Base-by-base conservation (phyloP, 2,888 invertebrate genomes). In the Drosophila pseudotalamancana region DNA sequence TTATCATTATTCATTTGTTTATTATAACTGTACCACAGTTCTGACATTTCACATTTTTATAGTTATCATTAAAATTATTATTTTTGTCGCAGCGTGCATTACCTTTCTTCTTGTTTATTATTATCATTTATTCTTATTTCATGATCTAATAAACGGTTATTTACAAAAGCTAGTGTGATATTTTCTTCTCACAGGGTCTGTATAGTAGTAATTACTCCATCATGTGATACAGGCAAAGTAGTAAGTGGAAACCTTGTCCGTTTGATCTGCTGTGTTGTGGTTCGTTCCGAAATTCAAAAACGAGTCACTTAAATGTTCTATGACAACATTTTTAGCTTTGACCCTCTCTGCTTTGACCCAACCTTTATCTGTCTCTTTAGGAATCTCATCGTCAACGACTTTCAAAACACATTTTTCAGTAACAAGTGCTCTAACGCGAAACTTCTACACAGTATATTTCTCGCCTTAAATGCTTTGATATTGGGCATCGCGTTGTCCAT, bases 131-230 rank as follows among this genome's bases (percentile, higher is more conserved):
- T 8, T 31, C 60, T 64, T 0, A 51, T 60, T 6, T 68, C 60
- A 6, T 60, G 50, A 14, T 68, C 46, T 27, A 48, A 35, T 12
- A 60, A 31, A 16, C 54, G 31, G 32, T 35, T 59, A 48, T 59
- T 60, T 12, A 67, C 64, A 60, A 64, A 64, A 8, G 34, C 57
- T 32, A 53, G 45, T 8, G 53, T 54, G 16, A 60, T 14, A 4
- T 45, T 61, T 21, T 11, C 9, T 25, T 49, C 48, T 9, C 43
- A 49, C n/a, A 64, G 19, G 6, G 59, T 57, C 19, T 62, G 51
- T 14, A 63, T 63, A 14, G 57, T 45, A 0, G 57, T 48, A 32
- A 49, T 43, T 18, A 62, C 62, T 25, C 51, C 49, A 27, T 65
- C 55, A 40, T 61, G 60, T 31, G 34, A 49, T 3, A 31, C 4